Evolutionary conservation across 2,797 vertebrate genomes (phyloP).

Genomic region (Sarcophilus harrisii): DNA sequence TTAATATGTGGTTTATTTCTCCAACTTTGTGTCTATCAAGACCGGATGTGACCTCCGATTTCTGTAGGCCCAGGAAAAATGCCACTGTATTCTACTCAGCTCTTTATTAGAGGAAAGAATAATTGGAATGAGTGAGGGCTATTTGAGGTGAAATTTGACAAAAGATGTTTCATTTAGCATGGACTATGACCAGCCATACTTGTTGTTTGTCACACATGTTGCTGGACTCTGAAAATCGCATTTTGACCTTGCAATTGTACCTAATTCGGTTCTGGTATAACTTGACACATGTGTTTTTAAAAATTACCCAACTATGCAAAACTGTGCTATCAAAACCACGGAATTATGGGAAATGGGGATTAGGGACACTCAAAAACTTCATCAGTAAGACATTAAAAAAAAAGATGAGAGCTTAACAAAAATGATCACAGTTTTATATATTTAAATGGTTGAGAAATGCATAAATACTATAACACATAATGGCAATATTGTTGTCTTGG

Average conservation of each 20-base stretch:
- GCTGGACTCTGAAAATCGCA: neutral
- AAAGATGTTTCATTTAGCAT: neutral
- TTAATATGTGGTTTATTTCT: neutral
- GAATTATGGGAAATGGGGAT: neutral
- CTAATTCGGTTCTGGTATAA: neutral
- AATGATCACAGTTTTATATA: neutral
- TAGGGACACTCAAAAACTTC: neutral
- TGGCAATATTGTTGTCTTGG: neutral
- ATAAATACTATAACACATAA: neutral
- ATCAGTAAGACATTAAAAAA: neutral
- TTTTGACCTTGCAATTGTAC: neutral
- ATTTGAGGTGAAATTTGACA: conserved; percentile 19
- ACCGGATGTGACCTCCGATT: conserved; percentile 29
- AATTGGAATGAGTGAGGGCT: neutral
- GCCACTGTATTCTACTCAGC: neutral
- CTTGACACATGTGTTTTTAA: neutral
- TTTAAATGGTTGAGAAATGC: neutral
- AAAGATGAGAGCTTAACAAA: neutral
- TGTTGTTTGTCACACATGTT: neutral
- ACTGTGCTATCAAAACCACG: neutral
- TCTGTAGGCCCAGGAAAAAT: neutral
- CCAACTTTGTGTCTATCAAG: neutral
- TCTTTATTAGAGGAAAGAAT: neutral
- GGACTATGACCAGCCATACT: neutral
- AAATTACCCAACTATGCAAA: neutral